Base-by-base conservation (phyloP, 2,888 invertebrate species). In the Latrodectus elegans region DNA sequence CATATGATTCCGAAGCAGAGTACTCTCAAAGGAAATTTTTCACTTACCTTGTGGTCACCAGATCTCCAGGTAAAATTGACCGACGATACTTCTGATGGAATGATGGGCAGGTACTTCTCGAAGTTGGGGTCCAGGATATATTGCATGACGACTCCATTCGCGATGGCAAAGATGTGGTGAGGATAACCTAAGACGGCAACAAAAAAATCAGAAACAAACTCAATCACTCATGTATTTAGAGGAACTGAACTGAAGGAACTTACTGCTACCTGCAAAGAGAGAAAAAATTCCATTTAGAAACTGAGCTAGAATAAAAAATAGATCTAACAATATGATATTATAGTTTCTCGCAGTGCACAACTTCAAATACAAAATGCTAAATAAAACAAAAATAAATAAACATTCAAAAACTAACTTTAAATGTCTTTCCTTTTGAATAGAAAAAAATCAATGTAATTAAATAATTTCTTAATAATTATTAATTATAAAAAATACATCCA, bases 71-170 rank as follows among this genome's bases (percentile, higher is more conserved):
- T 92, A 67, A 92, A 91, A 79, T 92, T 92, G 64, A 92, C 92
- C 8, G 91, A 90, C 76, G 92, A 92, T 87, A 98, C 96, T 93
- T 98, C 97, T 8, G 97, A 96, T 2, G 98, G 98, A 91, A 98
- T 97, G 84, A 96, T 95, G 71, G 97, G 97, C 90, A 98, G 93
- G 92, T 96, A 96, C 91, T 95, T 95, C 91, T 97, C 97, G 91
- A 98, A 96, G 92, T 96, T 96, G 1, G 97, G 97, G 92, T 97
- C 97, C 90, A 96, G 93, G 82, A 98, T 95, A 92, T 97, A 97
- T 10, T 96, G 95, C 26, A 95, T 94, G 73, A 98, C 97, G 91
- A 94, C 95, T 17, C 97, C 97, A 92, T 97, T 96, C 89, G 95
- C 94, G 91, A 98, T 98, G 68, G 96, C 97, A 92, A 95, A 96